A percentile compares a stretch with the other conserved stretches of the same genome.
Conservation (phyloP, 2,888 invertebrate genomes). For the Mythimna loreyi region DNA sequence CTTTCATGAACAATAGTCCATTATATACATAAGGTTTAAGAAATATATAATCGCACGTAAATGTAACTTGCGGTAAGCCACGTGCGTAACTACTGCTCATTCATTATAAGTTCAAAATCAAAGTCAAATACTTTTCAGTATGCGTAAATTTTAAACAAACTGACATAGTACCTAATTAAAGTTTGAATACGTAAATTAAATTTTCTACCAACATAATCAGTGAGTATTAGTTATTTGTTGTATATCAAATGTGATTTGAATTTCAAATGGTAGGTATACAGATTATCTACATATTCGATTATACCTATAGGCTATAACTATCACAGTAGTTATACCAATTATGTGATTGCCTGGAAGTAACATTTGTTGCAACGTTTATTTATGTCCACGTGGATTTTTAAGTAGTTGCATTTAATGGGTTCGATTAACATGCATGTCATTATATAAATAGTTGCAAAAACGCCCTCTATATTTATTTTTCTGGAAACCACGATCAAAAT, state of each 20-base stretch:
- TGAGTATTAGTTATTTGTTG: slow-evolving; percentile 30
- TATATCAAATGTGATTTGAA: slow-evolving; percentile 34
- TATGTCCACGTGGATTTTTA: slow-evolving; percentile 18
- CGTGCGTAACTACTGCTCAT: slow-evolving; percentile 7
- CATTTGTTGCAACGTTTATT: slow-evolving; percentile 14
- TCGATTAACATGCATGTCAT: background rate
- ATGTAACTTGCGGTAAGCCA: background rate
- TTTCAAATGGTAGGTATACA: slow-evolving; percentile 21
- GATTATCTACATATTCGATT: slow-evolving; percentile 23
- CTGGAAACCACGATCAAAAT: background rate
- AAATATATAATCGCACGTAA: background rate
- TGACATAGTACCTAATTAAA: background rate
- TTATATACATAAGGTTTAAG: background rate
- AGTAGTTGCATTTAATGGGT: background rate
- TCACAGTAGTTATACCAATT: background rate
- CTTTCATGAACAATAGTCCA: background rate
- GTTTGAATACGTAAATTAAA: slow-evolving; percentile 27
- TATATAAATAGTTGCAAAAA: background rate
- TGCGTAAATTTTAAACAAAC: slow-evolving; percentile 29
- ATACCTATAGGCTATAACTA: slow-evolving; percentile 9
- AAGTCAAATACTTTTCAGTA: slow-evolving; percentile 38
- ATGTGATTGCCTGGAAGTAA: slow-evolving; percentile 1
- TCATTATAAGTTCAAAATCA: slow-evolving; percentile 1
- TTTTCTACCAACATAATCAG: slow-evolving; percentile 15
- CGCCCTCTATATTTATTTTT: background rate